phyloP scores from a whole-genome alignment of 2,888 invertebrate species.

The Eupithecia centaureata region DNA sequence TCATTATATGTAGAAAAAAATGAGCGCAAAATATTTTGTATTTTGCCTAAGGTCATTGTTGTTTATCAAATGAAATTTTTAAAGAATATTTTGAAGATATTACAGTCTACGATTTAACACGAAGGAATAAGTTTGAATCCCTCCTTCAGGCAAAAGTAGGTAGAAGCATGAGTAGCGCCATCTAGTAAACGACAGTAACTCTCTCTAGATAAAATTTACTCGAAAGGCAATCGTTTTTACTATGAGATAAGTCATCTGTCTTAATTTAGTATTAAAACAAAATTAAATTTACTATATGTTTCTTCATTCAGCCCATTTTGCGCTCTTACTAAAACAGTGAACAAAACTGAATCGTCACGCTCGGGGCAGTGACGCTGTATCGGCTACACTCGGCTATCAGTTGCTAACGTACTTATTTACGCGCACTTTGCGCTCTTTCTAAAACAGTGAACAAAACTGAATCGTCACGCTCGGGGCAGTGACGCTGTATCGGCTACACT shows the following conservation, averaged over 20 bases:
- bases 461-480: conserved; percentile 3
- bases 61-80: not conserved
- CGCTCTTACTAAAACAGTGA: not conserved
- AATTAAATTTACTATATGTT: no score
- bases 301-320: no score
- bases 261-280: not conserved
- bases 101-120: not conserved
- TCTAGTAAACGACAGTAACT: not conserved
- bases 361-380: not conserved
- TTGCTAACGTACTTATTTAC: not conserved
- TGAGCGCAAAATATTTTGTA: not conserved
- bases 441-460: not conserved
- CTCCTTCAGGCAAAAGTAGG: not conserved
- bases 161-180: not conserved
- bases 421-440: not conserved
- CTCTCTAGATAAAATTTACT: not conserved
- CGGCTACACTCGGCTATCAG: not conserved
- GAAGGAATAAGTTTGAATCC: not conserved
- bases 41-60: not conserved
- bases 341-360: not conserved
- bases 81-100: not conserved
- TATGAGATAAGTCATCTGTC: not conserved
- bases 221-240: not conserved
- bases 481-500: not conserved
- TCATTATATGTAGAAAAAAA: not conserved